A percentile compares a stretch with the other conserved stretches of the same genome.
These are phyloP conservation scores for Stenurella melanura DNA, from an alignment of 2,888 invertebrate genomes.

Conservation along the genomic window DNA sequence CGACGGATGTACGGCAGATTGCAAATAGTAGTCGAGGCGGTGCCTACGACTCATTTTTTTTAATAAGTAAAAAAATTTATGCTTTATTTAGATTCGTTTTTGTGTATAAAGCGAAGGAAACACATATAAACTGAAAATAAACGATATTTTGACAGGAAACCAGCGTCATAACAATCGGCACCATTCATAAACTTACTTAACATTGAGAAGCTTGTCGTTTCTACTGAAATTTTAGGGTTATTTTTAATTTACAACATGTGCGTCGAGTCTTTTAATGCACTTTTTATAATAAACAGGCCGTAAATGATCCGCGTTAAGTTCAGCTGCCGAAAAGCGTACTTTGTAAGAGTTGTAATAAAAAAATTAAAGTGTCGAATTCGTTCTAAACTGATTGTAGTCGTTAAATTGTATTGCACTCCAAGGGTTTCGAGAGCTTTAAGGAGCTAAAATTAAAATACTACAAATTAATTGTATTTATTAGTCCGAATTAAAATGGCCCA, in stretches of 20 bases:
- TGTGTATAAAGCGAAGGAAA: conserved; percentile 45
- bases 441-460: background rate
- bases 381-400: conserved; percentile 9
- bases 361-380: conserved; percentile 33
- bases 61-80: conserved; percentile 37
- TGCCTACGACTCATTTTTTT: conserved; percentile 9
- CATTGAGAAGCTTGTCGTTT: conserved; percentile 51
- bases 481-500: background rate
- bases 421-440: background rate
- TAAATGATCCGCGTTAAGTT: conserved; percentile 38
- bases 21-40: conserved; percentile 29
- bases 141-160: conserved; percentile 56
- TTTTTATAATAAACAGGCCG: conserved; percentile 42
- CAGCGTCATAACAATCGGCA: conserved; percentile 56
- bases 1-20: conserved; percentile 40
- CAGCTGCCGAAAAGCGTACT: conserved; percentile 37
- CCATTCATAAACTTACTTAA: conserved; percentile 55
- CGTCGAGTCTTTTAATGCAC: conserved; percentile 38
- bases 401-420: conserved; percentile 15
- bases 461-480: background rate
- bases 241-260: conserved; percentile 55
- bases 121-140: conserved; percentile 45
- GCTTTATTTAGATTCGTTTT: conserved; percentile 47
- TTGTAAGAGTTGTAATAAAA: conserved; percentile 22
- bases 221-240: conserved; percentile 52